Conservation (phyloP, 92 coral and sea anemone species). For the Virgularia gustaviana region DNA sequence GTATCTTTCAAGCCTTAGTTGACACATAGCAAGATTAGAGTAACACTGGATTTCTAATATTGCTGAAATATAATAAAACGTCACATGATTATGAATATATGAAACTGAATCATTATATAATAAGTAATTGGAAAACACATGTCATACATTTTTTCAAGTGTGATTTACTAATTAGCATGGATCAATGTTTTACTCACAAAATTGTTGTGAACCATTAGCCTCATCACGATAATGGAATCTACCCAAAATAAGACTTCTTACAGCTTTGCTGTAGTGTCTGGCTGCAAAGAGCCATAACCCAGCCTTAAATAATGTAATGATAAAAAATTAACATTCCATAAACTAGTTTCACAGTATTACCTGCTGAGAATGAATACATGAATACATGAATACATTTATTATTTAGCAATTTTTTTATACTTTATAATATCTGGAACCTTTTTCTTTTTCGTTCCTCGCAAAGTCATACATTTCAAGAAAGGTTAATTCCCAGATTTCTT, state of each 20-base stretch:
- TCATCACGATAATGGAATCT: constrained; percentile 26
- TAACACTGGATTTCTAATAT: constrained; percentile 49
- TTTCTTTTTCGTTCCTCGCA: constrained; percentile 56
- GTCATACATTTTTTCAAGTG: not conserved
- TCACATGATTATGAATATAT: too few relatives aligned
- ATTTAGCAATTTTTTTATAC: constrained; percentile 37
- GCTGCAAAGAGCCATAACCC: constrained; percentile 60
- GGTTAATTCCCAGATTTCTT: constrained; percentile 56
- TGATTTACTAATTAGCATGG: not conserved
- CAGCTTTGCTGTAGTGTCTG: constrained; percentile 65
- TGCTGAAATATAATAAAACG: constrained; percentile 13
- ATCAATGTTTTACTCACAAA: constrained; percentile 24
- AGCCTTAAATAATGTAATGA: constrained; percentile 46
- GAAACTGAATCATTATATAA: too few relatives aligned
- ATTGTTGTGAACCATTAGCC: constrained; percentile 16
- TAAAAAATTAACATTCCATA: too few relatives aligned
- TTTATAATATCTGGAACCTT: constrained; percentile 70
- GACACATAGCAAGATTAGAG: constrained; percentile 56
- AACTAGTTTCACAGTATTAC: too few relatives aligned
- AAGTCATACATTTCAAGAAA: constrained; percentile 42
- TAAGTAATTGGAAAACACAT: too few relatives aligned
- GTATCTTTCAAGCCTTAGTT: constrained; percentile 47
- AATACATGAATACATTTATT: too few relatives aligned
- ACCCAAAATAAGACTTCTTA: constrained; percentile 57
- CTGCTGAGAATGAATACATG: too few relatives aligned